These are phyloP conservation scores for Eilema sororculum DNA, from an alignment of 2,888 invertebrate species.

Conservation along the genomic window DNA sequence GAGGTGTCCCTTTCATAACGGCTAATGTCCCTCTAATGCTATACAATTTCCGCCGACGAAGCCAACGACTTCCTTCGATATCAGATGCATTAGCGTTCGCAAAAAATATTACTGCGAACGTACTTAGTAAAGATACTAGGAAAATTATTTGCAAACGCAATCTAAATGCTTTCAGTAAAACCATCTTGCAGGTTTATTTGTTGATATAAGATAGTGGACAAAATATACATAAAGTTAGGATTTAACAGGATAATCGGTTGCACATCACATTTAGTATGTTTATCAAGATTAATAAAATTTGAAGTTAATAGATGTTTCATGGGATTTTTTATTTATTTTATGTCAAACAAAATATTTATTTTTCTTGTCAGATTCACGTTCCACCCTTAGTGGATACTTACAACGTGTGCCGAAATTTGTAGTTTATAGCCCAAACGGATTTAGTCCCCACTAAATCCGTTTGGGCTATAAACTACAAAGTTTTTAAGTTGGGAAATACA, in stretches of 20 bases:
- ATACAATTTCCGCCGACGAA: constrained; percentile 74
- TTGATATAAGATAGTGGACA: constrained; percentile 36
- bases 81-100: constrained; percentile 66
- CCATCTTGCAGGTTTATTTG: constrained; percentile 42
- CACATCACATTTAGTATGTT: constrained; percentile 29
- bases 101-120: constrained; percentile 59
- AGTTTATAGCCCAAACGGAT: no score
- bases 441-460: no score
- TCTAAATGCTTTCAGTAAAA: constrained; percentile 33
- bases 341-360: constrained; percentile 9
- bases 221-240: constrained; percentile 12
- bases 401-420: no score
- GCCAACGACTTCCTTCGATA: constrained; percentile 69
- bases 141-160: constrained; percentile 46
- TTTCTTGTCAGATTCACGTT: background rate
- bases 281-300: constrained; percentile 46
- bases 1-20: constrained; percentile 70
- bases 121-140: constrained; percentile 51
- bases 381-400: background rate
- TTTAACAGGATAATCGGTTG: constrained; percentile 35
- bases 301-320: no score
- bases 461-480: no score
- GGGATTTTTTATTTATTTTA: constrained; percentile 36
- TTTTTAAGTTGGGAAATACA: no score
- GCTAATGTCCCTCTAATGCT: constrained; percentile 77